These are phyloP conservation scores for Parnassius apollo DNA, from an alignment of 2,888 invertebrate genomes.

Conservation along the genomic window DNA sequence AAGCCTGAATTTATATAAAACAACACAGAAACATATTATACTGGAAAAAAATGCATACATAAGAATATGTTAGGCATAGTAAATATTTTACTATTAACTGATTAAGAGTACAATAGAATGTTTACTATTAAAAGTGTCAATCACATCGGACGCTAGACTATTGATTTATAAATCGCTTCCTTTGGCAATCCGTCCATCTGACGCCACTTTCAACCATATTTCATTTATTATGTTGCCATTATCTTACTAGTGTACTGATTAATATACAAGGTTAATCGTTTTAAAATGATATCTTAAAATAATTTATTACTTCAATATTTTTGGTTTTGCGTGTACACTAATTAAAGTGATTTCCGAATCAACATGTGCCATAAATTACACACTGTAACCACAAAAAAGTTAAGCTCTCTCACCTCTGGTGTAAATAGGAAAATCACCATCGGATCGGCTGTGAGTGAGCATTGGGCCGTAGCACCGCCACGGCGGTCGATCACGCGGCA, in stretches of 20 bases:
- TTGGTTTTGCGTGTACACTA: neutral
- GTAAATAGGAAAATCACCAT: conserved; percentile 92
- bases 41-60: too few relatives aligned
- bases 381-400: neutral
- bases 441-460: conserved; percentile 92
- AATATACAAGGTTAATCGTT: neutral
- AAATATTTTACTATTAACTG: too few relatives aligned
- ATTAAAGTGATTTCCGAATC: neutral
- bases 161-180: conserved; percentile 51
- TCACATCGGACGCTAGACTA: conserved; percentile 45
- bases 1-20: conserved; percentile 50
- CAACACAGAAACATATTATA: conserved; percentile 14
- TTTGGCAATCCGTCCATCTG: conserved; percentile 42
- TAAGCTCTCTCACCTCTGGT: conserved; percentile 83
- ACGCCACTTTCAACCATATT: conserved; percentile 38
- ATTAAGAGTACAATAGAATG: too few relatives aligned
- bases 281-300: neutral
- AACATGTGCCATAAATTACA: neutral
- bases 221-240: conserved; percentile 1
- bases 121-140: conserved; percentile 32
- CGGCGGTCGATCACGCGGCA: conserved; percentile 74
- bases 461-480: conserved; percentile 86
- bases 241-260: neutral
- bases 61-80: too few relatives aligned
- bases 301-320: neutral